Evolutionary conservation across 2,888 invertebrate species (phyloP), one percentile per base, ranked within the genome.

Genomic region (Oxyscelio sp.): DNA sequence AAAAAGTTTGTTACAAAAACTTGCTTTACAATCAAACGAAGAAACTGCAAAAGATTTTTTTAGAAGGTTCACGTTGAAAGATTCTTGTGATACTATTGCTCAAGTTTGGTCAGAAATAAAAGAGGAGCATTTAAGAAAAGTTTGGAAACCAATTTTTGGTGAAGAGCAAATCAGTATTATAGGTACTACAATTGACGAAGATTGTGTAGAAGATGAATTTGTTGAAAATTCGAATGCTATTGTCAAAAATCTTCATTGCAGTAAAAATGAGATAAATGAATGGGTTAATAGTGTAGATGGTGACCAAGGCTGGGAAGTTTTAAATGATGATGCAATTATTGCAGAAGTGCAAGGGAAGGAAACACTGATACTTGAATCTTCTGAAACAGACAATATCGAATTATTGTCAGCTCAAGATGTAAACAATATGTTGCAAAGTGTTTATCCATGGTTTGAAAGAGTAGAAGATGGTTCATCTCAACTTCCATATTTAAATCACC

Each of bases 81-180:
- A 68, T 15, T 68, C 54, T 43, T 54, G 68, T 34, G 43, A 38
- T 4, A 54, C 54, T 3, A 15, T 54, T 13, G 54, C 54, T 9
- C 4, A 54, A 54, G 27, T 21, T 3, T 54, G 54, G 54, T 8
- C 24, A 19, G 54, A 54, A 15, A 21, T 54, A 5, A 54, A 8
- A 24, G 8, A 13, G 8, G 15, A 27, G 11, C 8, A 17, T 13
- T 27, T 54, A 27, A 13, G 11, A 22, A 54, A 54, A 27, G 27
- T 54, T 13, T 54, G 54, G 54, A 54, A 54, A 54, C 54, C 40
- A 40, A 11, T 40, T n/a, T 11, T 40, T 6, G 40, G 27, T 27
- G 27, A 40, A 11, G 3, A 40, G 11, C 13, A 40, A 40, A 40
- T 40, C 11, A 11, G 5, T 11, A 11, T n/a, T n/a, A n/a, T n/a